These are phyloP conservation scores for Leptopterna dolabrata DNA, from an alignment of 2,888 invertebrate species.

Conservation along the genomic window DNA sequence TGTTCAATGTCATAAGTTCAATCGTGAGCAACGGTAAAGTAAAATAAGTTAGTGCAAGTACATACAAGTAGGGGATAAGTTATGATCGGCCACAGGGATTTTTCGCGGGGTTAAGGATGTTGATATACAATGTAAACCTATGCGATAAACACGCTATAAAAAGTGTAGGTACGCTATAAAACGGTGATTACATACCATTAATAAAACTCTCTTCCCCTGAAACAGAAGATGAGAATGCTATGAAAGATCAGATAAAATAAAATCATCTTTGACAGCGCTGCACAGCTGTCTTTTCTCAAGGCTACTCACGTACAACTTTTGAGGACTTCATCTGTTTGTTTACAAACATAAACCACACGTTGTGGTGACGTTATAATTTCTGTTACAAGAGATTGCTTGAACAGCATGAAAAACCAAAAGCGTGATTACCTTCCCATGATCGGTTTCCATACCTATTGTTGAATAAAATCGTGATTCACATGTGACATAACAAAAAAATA, in stretches of 20 bases:
- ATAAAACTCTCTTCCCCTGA: slow-evolving; percentile 47
- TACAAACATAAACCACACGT: too few relatives aligned
- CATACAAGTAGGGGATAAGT: not conserved
- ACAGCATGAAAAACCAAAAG: too few relatives aligned
- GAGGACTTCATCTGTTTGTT: not conserved
- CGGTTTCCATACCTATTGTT: too few relatives aligned
- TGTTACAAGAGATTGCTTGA: too few relatives aligned
- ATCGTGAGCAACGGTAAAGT: not conserved
- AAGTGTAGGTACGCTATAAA: not conserved
- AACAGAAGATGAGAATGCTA: slow-evolving; percentile 28
- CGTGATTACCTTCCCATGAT: too few relatives aligned
- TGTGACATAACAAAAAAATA: too few relatives aligned
- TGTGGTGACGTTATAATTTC: too few relatives aligned
- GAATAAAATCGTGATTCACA: too few relatives aligned
- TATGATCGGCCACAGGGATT: not conserved
- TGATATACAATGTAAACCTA: not conserved
- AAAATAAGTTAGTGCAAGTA: not conserved
- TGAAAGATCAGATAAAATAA: slow-evolving; percentile 5
- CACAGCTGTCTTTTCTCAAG: not conserved
- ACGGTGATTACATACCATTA: slow-evolving; percentile 42
- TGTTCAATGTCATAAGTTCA: not conserved
- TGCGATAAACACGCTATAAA: not conserved
- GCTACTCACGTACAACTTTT: not conserved
- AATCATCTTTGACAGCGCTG: not conserved
- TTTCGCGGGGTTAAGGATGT: not conserved